Evolutionary conservation across 2,797 vertebrate genomes (phyloP).

Genomic region (Oryzias sinensis): DNA sequence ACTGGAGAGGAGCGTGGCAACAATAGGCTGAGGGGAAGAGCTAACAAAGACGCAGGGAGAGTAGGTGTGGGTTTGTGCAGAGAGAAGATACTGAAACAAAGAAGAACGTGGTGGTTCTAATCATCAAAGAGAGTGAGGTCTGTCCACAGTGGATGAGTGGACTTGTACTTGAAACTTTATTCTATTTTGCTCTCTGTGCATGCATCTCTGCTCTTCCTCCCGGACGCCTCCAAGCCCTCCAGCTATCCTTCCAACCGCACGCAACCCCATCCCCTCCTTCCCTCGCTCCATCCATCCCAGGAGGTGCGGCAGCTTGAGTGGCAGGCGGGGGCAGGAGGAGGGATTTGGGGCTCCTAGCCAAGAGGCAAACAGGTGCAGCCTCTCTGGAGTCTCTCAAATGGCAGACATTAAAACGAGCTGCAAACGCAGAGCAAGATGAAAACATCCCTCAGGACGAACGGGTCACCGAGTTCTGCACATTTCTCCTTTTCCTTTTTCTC

Average conservation of each 20-base stretch:
- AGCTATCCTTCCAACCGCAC: slow-evolving; percentile 81
- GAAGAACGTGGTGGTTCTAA: slow-evolving; percentile 60
- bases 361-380: slow-evolving; percentile 86
- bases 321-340: slow-evolving; percentile 78
- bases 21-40: slow-evolving; percentile 37
- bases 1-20: slow-evolving; percentile 39
- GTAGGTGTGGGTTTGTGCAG: slow-evolving; percentile 38
- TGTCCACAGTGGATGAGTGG: slow-evolving; percentile 62
- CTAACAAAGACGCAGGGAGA: slow-evolving; percentile 36
- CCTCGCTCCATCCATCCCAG: slow-evolving; percentile 70
- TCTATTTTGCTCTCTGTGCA: slow-evolving; percentile 32
- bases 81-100: slow-evolving; percentile 52
- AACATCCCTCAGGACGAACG: slow-evolving; percentile 77
- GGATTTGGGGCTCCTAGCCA: slow-evolving; percentile 78
- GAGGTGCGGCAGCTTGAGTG: slow-evolving; percentile 78
- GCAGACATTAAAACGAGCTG: slow-evolving; percentile 77
- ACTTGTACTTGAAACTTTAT: slow-evolving; percentile 69
- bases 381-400: slow-evolving; percentile 83
- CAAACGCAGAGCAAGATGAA: slow-evolving; percentile 66
- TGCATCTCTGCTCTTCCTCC: slow-evolving; percentile 68
- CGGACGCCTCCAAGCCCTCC: slow-evolving; percentile 74
- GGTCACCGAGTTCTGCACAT: slow-evolving; percentile 70
- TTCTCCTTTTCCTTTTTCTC: slow-evolving; percentile 42
- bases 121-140: slow-evolving; percentile 55
- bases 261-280: slow-evolving; percentile 61